Conservation (phyloP, 2,797 vertebrate species). For the Danio choprae region DNA sequence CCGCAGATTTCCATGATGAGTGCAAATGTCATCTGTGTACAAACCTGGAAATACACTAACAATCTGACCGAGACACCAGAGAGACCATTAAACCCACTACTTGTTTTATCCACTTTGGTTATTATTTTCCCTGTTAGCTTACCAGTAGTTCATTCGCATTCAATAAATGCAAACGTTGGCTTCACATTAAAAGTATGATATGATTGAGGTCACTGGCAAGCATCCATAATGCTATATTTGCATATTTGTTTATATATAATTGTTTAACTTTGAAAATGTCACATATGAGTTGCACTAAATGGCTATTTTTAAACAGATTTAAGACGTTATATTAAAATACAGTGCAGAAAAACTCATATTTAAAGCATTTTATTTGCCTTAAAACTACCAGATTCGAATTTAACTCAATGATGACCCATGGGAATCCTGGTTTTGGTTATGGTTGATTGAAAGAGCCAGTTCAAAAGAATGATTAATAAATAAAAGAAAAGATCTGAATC, state of each 20-base stretch:
- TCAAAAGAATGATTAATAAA: background rate
- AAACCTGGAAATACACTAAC: slow-evolving; percentile 5
- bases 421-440: too few species aligned
- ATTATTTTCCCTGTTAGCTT: background rate
- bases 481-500: background rate
- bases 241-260: too few species aligned
- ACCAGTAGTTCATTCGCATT: background rate
- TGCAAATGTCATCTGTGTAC: slow-evolving; percentile 24
- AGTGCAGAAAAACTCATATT: too few species aligned
- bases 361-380: too few species aligned
- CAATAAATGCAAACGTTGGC: background rate
- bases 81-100: slow-evolving; percentile 27
- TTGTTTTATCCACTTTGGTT: slow-evolving; percentile 11
- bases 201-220: background rate
- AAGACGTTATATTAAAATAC: too few species aligned
- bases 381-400: too few species aligned
- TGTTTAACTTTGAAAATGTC: background rate
- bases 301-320: too few species aligned
- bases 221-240: too few species aligned
- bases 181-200: background rate
- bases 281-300: too few species aligned
- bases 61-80: background rate
- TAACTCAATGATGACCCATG: too few species aligned
- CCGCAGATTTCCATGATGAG: background rate
- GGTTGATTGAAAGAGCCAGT: background rate